A percentile compares a stretch with the other conserved stretches of the same genome.
Conservation (phyloP, 2,113 vertebrate species). For the Ailuropoda melanoleuca region DNA sequence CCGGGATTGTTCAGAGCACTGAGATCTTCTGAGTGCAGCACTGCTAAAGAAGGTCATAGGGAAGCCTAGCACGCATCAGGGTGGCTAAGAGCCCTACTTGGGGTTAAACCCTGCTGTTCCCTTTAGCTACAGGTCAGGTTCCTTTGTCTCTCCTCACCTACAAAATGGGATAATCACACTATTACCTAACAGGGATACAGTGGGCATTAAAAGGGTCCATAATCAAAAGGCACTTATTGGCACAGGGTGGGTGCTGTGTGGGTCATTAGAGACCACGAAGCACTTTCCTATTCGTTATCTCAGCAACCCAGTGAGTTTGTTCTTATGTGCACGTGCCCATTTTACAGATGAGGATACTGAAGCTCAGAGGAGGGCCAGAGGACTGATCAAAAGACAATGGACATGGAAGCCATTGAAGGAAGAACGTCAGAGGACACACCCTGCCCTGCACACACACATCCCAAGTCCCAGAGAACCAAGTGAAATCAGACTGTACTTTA, state of each 20-base stretch:
- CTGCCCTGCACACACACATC: fast-evolving
- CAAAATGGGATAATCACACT: background rate
- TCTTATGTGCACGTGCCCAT: background rate
- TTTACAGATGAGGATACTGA: background rate
- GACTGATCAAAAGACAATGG: background rate
- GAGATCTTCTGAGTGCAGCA: background rate
- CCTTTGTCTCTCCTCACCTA: background rate
- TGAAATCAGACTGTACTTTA: background rate
- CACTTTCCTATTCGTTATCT: background rate
- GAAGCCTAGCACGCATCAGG: fast-evolving
- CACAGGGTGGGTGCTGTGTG: background rate
- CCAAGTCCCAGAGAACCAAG: background rate
- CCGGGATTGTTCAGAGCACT: background rate
- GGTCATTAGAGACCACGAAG: background rate
- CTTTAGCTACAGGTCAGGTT: background rate
- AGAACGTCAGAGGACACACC: background rate
- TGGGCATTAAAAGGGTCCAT: background rate
- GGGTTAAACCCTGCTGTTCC: background rate
- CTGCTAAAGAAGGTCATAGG: background rate
- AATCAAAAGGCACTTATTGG: background rate
- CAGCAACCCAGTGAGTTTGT: background rate
- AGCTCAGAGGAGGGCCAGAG: background rate
- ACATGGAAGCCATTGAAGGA: background rate
- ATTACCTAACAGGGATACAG: background rate
- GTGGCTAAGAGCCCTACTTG: background rate